Percentiles rank a stretch among this genome's conserved stretches.
These are phyloP conservation scores for Acromyrmex echinatior DNA, from an alignment of 1,140 invertebrate genomes.

Conservation along the genomic window DNA sequence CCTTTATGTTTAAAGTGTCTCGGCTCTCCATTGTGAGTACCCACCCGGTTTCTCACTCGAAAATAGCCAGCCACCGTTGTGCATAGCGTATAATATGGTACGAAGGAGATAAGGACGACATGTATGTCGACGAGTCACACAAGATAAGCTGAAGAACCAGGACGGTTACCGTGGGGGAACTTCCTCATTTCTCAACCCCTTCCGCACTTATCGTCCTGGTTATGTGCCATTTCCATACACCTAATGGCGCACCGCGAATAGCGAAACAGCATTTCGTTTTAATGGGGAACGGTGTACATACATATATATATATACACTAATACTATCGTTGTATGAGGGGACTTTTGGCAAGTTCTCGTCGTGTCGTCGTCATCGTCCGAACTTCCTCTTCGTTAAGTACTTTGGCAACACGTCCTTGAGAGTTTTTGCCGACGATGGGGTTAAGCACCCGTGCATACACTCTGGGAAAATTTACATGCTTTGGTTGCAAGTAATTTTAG, in stretches of 20 bases:
- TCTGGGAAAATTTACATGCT: slow-evolving; percentile 51
- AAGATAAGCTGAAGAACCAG: slow-evolving; percentile 76
- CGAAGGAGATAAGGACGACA: slow-evolving; percentile 76
- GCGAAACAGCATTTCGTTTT: slow-evolving; percentile 78
- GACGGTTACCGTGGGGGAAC: slow-evolving; percentile 70
- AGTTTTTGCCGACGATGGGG: slow-evolving; percentile 67
- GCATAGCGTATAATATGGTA: slow-evolving; percentile 73
- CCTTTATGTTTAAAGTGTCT: slow-evolving; percentile 66
- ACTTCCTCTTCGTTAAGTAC: slow-evolving; percentile 75
- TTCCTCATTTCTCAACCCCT: slow-evolving; percentile 78
- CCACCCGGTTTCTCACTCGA: slow-evolving; percentile 70
- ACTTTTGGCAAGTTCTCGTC: slow-evolving; percentile 72
- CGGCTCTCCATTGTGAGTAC: slow-evolving; percentile 63
- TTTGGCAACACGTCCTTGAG: slow-evolving; percentile 73
- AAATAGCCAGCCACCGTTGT: slow-evolving; percentile 70
- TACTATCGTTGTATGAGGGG: slow-evolving; percentile 32
- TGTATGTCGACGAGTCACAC: slow-evolving; percentile 76
- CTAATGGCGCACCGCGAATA: slow-evolving; percentile 75
- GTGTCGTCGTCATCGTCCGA: slow-evolving; percentile 55
- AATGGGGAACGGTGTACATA: slow-evolving; percentile 71
- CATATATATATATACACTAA: slow-evolving; percentile 25
- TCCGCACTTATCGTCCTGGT: slow-evolving; percentile 77
- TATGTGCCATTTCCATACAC: slow-evolving; percentile 77
- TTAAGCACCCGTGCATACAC: slow-evolving; percentile 60
- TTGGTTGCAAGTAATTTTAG: slow-evolving; percentile 39